Evolutionary conservation across 2,888 invertebrate genomes (phyloP).

Genomic region (Melanotus villosus): DNA sequence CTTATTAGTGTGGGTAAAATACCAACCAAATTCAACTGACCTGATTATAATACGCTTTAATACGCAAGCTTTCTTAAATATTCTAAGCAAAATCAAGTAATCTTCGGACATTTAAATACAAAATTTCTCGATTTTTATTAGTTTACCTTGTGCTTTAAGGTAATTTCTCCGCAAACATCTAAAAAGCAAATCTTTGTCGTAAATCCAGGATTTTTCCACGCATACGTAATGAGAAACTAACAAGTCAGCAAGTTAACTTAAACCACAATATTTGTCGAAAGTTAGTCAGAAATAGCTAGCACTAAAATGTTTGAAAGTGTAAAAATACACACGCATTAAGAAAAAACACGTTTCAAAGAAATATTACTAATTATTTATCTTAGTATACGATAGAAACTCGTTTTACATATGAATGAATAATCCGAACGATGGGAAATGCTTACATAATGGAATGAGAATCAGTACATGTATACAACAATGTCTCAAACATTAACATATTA

Average conservation of each 20-base stretch:
- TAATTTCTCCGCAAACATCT: too few relatives aligned
- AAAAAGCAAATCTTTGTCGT: too few relatives aligned
- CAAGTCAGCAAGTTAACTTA: background rate
- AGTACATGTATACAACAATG: constrained; percentile 15
- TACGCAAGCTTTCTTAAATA: too few relatives aligned
- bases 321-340: background rate
- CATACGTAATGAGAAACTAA: too few relatives aligned
- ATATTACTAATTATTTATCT: constrained; percentile 26
- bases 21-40: too few relatives aligned
- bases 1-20: too few relatives aligned
- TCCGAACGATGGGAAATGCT: constrained; percentile 23
- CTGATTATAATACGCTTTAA: too few relatives aligned
- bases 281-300: background rate
- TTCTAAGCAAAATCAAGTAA: too few relatives aligned
- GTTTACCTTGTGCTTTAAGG: too few relatives aligned
- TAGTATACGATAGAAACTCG: constrained; percentile 24
- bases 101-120: too few relatives aligned
- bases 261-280: background rate
- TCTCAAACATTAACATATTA: constrained; percentile 20
- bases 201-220: too few relatives aligned
- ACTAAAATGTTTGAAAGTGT: background rate
- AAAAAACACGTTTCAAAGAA: constrained; percentile 16
- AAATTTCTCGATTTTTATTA: too few relatives aligned
- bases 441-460: constrained; percentile 29
- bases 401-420: constrained; percentile 33